Conservation (phyloP, 2,113 vertebrate species). For the Pedetes capensis region DNA sequence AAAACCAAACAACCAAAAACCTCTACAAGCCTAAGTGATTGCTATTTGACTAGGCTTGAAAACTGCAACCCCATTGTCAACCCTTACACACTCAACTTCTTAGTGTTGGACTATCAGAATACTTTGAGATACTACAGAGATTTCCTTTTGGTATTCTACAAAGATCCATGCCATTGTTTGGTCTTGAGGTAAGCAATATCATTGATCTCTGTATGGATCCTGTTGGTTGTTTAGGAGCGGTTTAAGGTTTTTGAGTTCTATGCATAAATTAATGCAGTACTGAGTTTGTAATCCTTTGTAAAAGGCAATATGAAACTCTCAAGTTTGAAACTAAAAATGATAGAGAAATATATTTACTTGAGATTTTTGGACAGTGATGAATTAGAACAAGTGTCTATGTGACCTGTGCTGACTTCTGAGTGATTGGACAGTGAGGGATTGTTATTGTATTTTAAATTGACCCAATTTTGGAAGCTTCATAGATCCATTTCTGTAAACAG, state of each 20-base stretch:
- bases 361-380: conserved; percentile 64
- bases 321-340: conserved; percentile 22
- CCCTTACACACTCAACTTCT: not conserved
- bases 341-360: conserved; percentile 38
- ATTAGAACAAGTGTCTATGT: conserved; percentile 62
- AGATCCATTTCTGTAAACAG: conserved; percentile 76
- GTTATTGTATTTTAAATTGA: conserved; percentile 73
- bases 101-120: not conserved
- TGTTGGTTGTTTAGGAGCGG: not conserved
- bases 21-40: not conserved
- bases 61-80: not conserved
- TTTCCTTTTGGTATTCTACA: not conserved
- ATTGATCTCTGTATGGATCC: conserved; percentile 1
- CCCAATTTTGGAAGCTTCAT: conserved; percentile 74
- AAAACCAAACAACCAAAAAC: no score
- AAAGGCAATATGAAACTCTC: not conserved
- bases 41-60: not conserved
- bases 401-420: conserved; percentile 66
- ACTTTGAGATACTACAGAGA: not conserved
- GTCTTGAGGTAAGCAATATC: not conserved
- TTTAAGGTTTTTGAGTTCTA: conserved; percentile 22
- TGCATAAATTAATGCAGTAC: conserved; percentile 34
- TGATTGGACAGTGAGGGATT: conserved; percentile 59
- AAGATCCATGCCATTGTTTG: not conserved
- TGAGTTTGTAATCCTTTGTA: conserved; percentile 16